These are phyloP conservation scores for Cheiracanthium punctorium DNA, from an alignment of 2,888 invertebrate species.

Conservation along the genomic window DNA sequence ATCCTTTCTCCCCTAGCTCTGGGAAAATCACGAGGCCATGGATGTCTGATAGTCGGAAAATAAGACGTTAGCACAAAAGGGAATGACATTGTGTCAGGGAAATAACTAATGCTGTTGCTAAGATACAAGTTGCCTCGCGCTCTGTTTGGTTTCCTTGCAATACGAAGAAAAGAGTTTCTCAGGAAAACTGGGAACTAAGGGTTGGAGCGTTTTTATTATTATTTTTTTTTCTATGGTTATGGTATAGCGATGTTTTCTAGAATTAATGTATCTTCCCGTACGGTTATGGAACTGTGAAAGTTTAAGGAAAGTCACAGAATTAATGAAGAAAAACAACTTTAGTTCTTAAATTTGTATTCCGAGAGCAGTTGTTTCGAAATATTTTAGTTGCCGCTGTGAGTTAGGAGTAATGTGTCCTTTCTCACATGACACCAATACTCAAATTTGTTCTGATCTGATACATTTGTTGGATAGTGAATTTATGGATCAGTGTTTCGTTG, in stretches of 20 bases:
- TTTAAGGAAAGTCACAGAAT: neutral
- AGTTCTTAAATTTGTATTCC: no score
- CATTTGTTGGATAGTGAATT: no score
- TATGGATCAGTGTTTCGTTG: no score
- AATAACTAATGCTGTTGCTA: slow-evolving; percentile 33
- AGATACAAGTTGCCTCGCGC: slow-evolving; percentile 18
- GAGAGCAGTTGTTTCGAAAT: no score
- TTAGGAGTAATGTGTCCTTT: no score
- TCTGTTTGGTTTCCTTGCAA: slow-evolving; percentile 15
- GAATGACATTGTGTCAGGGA: neutral
- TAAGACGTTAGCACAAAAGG: neutral
- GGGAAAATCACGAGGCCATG: neutral
- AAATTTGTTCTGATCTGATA: no score
- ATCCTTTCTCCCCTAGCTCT: neutral
- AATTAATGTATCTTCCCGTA: neutral
- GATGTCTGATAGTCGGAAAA: neutral
- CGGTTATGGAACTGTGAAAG: neutral
- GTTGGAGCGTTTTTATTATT: neutral
- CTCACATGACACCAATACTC: no score
- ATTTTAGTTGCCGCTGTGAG: no score
- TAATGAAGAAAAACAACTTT: neutral
- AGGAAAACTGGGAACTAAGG: neutral
- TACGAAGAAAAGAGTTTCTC: neutral
- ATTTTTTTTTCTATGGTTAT: neutral
- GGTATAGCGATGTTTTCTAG: neutral